Evolutionary conservation across 2,797 vertebrate species (phyloP), one percentile per base, ranked within the genome.

Genomic region (Cheirogaleus major): DNA sequence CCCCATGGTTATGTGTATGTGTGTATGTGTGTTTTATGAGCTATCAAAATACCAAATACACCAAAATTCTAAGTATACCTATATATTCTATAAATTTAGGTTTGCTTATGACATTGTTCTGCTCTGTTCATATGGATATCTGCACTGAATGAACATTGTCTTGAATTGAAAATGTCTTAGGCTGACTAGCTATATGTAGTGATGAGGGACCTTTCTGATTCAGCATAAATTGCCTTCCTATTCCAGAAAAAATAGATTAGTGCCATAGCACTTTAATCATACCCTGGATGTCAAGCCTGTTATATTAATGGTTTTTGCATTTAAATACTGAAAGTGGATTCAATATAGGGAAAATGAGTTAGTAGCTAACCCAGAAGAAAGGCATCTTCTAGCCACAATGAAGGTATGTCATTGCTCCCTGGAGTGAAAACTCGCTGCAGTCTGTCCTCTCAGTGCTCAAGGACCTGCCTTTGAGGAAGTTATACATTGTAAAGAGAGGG

Each of bases 151-250:
- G n/a, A 69, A 65, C n/a, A 41, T 15, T 79, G 65, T 80, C 48
- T 79, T 79, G 52, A 92, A 43, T 2, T 45, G 30, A 95, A 96
- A 94, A 75, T 18, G 18, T 63, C 45, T 41, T 55, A 50, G 91
- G 17, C 67, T 93, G 91, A 38, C 63, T 25, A 82, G n/a, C 25
- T 14, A 50, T 38, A 61, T 11, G 25, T 23, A 96, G n/a, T n/a
- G 23, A 91, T n/a, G 23, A 91, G 32, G 41, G 11, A 83, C 30
- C 30, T 27, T 88, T 95, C 85, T 85, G 86, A 92, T 85, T 95
- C 69, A 97, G 76, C 94, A 91, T 48, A 94, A 87, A 94, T 95
- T 91, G n/a, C 38, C 38, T 96, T 97, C 18, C 69, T 50, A 61
- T 78, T 94, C 70, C 55, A 69, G 30, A 80, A 91, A 81, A 93